phyloP scores from a whole-genome alignment of 2,797 vertebrate genomes.

The Netta rufina region DNA sequence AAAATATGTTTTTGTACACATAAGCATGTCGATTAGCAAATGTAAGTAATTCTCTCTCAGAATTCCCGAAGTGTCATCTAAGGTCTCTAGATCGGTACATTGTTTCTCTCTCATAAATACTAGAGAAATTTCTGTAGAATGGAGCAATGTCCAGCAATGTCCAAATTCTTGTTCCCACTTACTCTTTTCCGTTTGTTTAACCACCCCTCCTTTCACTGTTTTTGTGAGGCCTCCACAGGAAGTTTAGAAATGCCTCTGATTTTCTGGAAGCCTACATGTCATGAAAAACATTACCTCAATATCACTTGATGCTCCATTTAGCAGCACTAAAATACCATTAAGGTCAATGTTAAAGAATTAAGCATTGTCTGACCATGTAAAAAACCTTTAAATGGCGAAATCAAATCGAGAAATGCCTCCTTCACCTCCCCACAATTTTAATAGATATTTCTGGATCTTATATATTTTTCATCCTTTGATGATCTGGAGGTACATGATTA shows the following conservation, averaged over 20 bases:
- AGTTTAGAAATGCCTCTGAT: neutral
- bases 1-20: neutral
- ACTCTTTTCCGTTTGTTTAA: neutral
- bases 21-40: neutral
- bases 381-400: neutral
- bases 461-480: neutral
- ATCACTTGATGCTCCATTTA: neutral
- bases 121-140: neutral
- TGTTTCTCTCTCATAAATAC: neutral
- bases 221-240: neutral
- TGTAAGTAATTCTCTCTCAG: neutral
- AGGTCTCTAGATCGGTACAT: neutral
- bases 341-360: neutral
- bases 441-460: neutral
- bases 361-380: neutral
- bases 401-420: neutral
- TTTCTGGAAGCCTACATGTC: neutral
- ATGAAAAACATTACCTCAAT: neutral
- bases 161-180: neutral
- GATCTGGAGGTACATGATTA: neutral
- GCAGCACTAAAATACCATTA: neutral
- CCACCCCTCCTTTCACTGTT: neutral
- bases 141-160: neutral
- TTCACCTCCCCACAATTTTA: neutral
- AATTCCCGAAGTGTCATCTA: neutral